phyloP scores from a whole-genome alignment of 2,888 invertebrate genomes.

The Stenotaenia linearis region DNA sequence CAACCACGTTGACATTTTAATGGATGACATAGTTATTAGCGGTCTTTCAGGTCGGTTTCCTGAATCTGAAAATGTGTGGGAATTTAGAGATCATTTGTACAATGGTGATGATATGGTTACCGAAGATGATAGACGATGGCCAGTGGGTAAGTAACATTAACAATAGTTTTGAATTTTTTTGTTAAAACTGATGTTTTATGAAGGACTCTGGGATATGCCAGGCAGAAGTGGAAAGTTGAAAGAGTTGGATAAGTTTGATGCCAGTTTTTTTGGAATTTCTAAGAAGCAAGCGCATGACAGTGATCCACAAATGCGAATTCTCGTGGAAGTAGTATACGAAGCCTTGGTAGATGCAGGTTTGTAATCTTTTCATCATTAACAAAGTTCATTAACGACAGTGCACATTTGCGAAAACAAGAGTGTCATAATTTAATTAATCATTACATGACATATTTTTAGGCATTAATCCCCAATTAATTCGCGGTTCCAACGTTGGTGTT shows the following conservation, averaged over 20 bases:
- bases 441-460: constrained; percentile 37
- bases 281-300: constrained; percentile 88
- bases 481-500: constrained; percentile 87
- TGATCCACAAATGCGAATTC: constrained; percentile 83
- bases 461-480: constrained; percentile 71
- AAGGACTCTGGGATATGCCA: constrained; percentile 73
- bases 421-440: too few species aligned
- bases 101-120: constrained; percentile 88
- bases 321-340: constrained; percentile 89
- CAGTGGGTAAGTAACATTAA: constrained; percentile 54
- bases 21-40: constrained; percentile 69
- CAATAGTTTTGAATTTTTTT: neutral
- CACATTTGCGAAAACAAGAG: too few species aligned
- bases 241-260: constrained; percentile 72
- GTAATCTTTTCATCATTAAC: neutral
- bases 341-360: constrained; percentile 79
- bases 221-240: constrained; percentile 75
- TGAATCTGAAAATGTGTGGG: constrained; percentile 81
- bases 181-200: neutral
- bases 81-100: constrained; percentile 85
- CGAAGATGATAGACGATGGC: constrained; percentile 85
- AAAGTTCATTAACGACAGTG: too few species aligned
- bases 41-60: constrained; percentile 82
- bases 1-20: too few species aligned
- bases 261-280: constrained; percentile 84